Base-by-base conservation (phyloP, 2,888 invertebrate species). In the Ormyrus pomaceus region DNA sequence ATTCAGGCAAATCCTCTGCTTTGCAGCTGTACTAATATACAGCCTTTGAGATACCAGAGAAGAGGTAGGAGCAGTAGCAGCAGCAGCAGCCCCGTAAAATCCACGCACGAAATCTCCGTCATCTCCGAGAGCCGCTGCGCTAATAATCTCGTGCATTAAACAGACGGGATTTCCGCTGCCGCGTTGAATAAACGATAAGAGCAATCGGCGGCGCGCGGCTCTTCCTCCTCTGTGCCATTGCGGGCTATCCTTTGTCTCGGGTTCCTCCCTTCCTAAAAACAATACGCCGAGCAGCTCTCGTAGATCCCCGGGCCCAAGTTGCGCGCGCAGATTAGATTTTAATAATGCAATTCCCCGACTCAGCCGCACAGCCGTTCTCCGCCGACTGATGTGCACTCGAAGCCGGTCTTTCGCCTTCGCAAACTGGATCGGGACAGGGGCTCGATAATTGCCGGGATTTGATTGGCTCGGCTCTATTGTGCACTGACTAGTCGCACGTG, bases 301-400 rank as follows among this genome's bases (percentile, higher is more conserved):
- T 53, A 61, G 9, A 4, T 61, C 13, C 48, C 46, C 0, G 1
- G 6, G 55, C 45, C 11, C 45, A 65, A 8, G 46, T 4, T 48
- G 53, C 46, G 46, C 84, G 85, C 87, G 87, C 85, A 87, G 88
- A 89, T 89, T 88, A 88, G 87, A 88, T 89, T 88, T 88, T 89
- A 89, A 89, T 89, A 88, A 89, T 88, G 87, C 87, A 88, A 87
- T 87, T 86, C 87, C 82, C 84, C 86, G 84, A 84, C 81, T 81
- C 77, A 80, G 58, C 72, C 53, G 10, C 56, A 34, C 19, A 3
- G 83, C 83, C 79, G 75, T 82, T 82, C 78, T 19, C 68, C 68
- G 79, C 80, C 77, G 77, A 69, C 80, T 75, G 79, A 82, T 82
- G 82, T 82, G 72, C 66, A 34, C 34, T 51, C 34, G 2, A 53